Evolutionary conservation across 2,888 invertebrate species (phyloP), one percentile per base, ranked within the genome.

Genomic region (Prosapia bicincta): DNA sequence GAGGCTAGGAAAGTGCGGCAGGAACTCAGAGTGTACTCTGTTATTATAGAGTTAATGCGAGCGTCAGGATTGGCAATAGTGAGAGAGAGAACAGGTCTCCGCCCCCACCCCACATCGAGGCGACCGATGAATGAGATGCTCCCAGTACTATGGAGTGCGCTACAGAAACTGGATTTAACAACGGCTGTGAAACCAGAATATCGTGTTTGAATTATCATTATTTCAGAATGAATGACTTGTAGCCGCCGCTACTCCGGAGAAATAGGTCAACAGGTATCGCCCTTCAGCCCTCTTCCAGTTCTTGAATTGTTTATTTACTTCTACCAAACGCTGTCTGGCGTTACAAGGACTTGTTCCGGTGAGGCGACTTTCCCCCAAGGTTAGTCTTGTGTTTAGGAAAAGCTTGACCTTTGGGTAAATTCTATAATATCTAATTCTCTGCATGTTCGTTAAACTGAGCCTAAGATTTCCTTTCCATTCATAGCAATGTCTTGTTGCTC

Each of bases 151-250:
- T 72, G 75, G 54, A 69, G 76, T 73, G 73, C 76, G 13, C 24
- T 76, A 76, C 76, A 66, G 73, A 32, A 76, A 76, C 76, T 73
- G 76, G 76, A 76, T 72, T 76, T 76, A 76, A 76, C 76, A 72
- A 73, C 76, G 69, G 72, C 66, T 72, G 72, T 66, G 54, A 76
- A 76, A 76, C 76, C 76, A 73, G 76, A 76, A 76, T 76, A 76
- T 76, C 76, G 70, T 73, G 76, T 76, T 76, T 73, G 76, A 76
- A 76, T 76, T 76, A 76, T 70, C 76, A 74, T 76, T 76, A 71
- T 76, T 73, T 74, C 67, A 71, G 66, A 32, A 25, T 25, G 71
- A 66, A 54, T 69, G 74, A 69, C 25, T n/a, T n/a, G 25, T 68
- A 13, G 38, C 38, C 38, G 72, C 74, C 69, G 74, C 54, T 74